phyloP scores from a whole-genome alignment of 2,888 invertebrate genomes.

The Candidula unifasciata region DNA sequence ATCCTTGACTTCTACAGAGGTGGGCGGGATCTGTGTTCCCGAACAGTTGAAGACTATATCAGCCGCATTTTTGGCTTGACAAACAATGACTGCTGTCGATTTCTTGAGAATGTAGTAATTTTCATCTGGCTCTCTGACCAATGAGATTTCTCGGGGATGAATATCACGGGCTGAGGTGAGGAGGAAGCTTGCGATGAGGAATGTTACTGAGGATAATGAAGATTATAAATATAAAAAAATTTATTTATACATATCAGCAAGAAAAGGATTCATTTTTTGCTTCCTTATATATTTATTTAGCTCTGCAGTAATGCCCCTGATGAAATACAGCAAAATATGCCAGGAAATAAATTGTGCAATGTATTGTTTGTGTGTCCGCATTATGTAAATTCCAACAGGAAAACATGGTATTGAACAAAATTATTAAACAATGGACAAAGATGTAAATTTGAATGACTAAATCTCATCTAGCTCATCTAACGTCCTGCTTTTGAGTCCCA shows the following conservation, averaged over 20 bases:
- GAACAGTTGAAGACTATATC: slow-evolving; percentile 52
- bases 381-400: no score
- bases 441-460: no score
- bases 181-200: slow-evolving; percentile 40
- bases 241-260: background rate
- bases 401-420: no score
- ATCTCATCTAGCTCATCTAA: no score
- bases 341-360: no score
- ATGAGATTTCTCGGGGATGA: background rate
- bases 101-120: slow-evolving; percentile 52
- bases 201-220: slow-evolving; percentile 46
- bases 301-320: no score
- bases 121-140: slow-evolving; percentile 47
- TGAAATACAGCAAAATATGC: no score
- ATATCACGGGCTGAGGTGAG: slow-evolving; percentile 20
- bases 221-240: background rate
- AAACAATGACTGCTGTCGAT: slow-evolving; percentile 48
- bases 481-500: no score
- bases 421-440: no score
- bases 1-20: slow-evolving; percentile 49
- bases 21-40: slow-evolving; percentile 50
- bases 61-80: slow-evolving; percentile 51
- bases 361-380: no score
- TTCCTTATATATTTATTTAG: no score
- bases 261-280: no score